phyloP scores from a whole-genome alignment of 1,140 invertebrate genomes.

The Bombus balteatus region DNA sequence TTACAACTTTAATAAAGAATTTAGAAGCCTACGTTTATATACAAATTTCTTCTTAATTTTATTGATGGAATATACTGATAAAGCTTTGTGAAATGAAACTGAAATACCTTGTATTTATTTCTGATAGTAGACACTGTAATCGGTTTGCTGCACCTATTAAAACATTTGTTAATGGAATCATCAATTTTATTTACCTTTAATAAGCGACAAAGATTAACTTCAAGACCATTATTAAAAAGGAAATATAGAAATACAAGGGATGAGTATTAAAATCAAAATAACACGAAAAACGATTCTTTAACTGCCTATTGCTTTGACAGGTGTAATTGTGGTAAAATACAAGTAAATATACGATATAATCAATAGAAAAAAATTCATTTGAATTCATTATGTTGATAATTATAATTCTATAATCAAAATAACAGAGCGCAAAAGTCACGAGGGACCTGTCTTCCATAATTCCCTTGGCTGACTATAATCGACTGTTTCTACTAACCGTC shows the following conservation, averaged over 20 bases:
- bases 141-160: too few relatives aligned
- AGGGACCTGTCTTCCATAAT: background rate
- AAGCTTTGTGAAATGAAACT: too few relatives aligned
- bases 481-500: conserved; percentile 28
- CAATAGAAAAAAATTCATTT: background rate
- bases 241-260: background rate
- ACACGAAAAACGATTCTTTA: background rate
- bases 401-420: background rate
- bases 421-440: background rate
- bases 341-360: background rate
- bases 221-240: too few relatives aligned
- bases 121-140: too few relatives aligned
- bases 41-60: too few relatives aligned
- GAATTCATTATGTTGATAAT: background rate
- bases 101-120: too few relatives aligned
- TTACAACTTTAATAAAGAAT: too few relatives aligned
- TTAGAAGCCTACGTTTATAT: too few relatives aligned
- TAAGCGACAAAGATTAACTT: too few relatives aligned
- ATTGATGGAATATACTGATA: too few relatives aligned
- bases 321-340: background rate
- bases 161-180: too few relatives aligned
- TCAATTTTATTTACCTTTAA: too few relatives aligned
- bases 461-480: conserved; percentile 33
- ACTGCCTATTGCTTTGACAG: background rate
- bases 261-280: background rate